phyloP scores from a whole-genome alignment of 2,113 vertebrate species.

The Petaurus breviceps region DNA sequence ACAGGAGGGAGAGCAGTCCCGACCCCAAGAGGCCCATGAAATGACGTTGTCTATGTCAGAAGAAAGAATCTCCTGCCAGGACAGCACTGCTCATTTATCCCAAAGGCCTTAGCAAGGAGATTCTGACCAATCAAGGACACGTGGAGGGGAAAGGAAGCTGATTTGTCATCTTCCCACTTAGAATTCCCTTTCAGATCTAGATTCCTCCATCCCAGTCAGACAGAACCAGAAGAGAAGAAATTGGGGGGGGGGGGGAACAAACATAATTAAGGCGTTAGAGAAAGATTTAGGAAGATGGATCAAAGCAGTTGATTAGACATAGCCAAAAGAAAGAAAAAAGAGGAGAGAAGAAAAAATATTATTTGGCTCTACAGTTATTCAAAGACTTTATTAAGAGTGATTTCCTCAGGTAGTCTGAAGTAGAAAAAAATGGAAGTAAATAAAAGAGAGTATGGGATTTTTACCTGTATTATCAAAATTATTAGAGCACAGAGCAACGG shows the following conservation, averaged over 20 bases:
- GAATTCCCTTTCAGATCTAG: conserved; percentile 28
- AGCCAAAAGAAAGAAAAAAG: conserved; percentile 57
- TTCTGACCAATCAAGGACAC: neutral
- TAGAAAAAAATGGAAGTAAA: conserved; percentile 58
- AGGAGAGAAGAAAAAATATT: conserved; percentile 60
- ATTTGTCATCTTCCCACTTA: neutral
- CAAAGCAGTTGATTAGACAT: conserved; percentile 65
- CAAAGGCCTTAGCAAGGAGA: neutral
- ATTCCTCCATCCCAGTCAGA: conserved; percentile 24
- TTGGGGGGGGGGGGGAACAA: conserved; percentile 3
- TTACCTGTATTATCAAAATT: conserved; percentile 19
- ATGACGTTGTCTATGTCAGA: too few species aligned
- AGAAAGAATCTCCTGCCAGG: neutral
- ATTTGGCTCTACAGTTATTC: conserved; percentile 59
- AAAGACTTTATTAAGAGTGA: conserved; percentile 50
- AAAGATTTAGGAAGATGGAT: conserved; percentile 56
- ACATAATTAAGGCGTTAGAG: conserved; percentile 66
- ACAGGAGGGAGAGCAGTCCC: neutral
- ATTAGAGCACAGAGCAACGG: conserved; percentile 5
- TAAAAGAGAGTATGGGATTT: conserved; percentile 30
- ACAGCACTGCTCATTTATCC: neutral
- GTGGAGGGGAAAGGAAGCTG: neutral
- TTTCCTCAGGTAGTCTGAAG: conserved; percentile 47
- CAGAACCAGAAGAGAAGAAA: conserved; percentile 24
- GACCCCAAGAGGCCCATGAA: neutral